Conservation (phyloP, 30 jellyfish, hydroid and myxozoan genomes). For the Clytia hemisphaerica region DNA sequence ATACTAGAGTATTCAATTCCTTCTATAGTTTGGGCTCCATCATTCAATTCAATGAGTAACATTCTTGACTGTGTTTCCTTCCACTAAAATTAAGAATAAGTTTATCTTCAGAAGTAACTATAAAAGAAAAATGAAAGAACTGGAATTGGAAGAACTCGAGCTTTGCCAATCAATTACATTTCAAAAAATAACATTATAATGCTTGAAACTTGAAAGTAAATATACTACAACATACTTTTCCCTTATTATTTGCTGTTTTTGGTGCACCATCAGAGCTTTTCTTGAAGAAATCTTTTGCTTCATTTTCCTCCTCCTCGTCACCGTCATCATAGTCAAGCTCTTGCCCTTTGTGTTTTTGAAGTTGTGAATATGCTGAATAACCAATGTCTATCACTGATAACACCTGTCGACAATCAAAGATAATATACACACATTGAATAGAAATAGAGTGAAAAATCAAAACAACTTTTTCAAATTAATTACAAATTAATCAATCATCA, state of each 20-base stretch:
- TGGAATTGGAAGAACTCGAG: background rate
- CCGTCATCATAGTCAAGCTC: slow-evolving; percentile 29
- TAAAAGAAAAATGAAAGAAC: background rate
- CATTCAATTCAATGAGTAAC: slow-evolving; percentile 55
- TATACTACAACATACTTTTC: background rate
- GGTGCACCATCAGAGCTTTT: slow-evolving; percentile 11
- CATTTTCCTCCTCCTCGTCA: slow-evolving; percentile 23
- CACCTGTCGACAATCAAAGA: slow-evolving; percentile 34
- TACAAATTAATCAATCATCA: background rate
- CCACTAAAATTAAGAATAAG: slow-evolving; percentile 6
- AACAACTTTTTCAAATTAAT: background rate
- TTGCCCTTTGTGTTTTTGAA: slow-evolving; percentile 52
- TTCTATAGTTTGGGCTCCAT: slow-evolving; percentile 55
- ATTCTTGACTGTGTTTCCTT: slow-evolving; percentile 50
- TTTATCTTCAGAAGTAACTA: background rate
- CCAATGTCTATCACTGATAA: slow-evolving; percentile 54
- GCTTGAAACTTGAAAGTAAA: background rate
- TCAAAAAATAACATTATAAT: background rate
- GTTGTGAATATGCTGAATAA: slow-evolving; percentile 75
- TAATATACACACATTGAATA: background rate
- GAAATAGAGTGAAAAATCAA: background rate
- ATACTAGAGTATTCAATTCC: slow-evolving; percentile 62
- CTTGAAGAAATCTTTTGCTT: slow-evolving; percentile 19
- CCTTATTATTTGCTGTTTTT: background rate
- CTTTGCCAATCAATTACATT: too few species aligned